A percentile compares a stretch with the other conserved stretches of the same genome.
These are phyloP conservation scores for Gobiocypris rarus DNA, from an alignment of 2,113 vertebrate genomes.

Conservation along the genomic window DNA sequence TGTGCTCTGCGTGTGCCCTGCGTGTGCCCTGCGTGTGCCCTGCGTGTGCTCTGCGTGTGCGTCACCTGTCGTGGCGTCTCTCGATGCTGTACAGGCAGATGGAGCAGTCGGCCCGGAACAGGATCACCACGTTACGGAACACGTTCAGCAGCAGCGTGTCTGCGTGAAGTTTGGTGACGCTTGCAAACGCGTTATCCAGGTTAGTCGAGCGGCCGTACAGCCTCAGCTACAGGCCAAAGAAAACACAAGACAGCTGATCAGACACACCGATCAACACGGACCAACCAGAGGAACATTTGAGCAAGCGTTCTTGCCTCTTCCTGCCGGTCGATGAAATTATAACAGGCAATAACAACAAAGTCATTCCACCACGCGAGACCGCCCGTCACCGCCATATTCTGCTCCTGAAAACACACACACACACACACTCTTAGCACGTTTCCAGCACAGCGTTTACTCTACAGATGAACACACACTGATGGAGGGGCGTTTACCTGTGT, in stretches of 20 bases:
- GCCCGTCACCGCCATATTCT: conserved; percentile 96
- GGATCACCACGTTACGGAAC: conserved; percentile 90
- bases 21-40: conserved; percentile 6
- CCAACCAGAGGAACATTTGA: not conserved
- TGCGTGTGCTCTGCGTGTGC: conserved; percentile 24
- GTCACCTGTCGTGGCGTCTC: conserved; percentile 86
- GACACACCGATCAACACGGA: not conserved
- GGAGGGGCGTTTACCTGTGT: conserved; percentile 83
- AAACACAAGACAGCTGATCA: not conserved
- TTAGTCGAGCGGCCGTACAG: conserved; percentile 93
- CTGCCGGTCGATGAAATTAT: conserved; percentile 91
- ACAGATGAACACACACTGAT: not conserved
- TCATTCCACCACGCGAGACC: conserved; percentile 98
- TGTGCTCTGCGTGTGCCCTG: not conserved
- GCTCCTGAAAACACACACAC: conserved; percentile 79
- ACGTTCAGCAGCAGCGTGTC: conserved; percentile 93
- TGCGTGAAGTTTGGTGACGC: conserved; percentile 89
- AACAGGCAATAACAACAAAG: conserved; percentile 95
- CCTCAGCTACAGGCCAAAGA: conserved; percentile 80
- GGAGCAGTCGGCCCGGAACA: conserved; percentile 95
- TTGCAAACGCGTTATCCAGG: conserved; percentile 95
- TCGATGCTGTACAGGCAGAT: conserved; percentile 97
- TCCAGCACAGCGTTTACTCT: no score
- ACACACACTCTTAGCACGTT: no score
- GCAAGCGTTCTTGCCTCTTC: conserved; percentile 84